phyloP scores from a whole-genome alignment of 2,113 vertebrate species.

The Gorsachius goisagi region DNA sequence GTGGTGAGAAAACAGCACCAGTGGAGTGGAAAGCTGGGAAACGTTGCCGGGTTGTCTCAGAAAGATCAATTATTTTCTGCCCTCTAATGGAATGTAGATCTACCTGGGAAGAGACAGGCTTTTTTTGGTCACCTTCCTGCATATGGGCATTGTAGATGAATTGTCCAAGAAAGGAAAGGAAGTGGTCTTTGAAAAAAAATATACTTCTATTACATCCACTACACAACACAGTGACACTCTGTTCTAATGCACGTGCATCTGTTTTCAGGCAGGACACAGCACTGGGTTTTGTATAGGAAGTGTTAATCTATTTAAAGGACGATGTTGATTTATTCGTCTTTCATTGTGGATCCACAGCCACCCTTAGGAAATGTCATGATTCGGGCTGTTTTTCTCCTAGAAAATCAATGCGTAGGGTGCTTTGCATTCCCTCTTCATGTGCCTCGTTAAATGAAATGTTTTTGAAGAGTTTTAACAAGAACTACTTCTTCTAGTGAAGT shows the following conservation, averaged over 20 bases:
- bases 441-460: background rate
- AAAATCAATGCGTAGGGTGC: background rate
- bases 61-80: background rate
- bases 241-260: fast-evolving
- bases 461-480: background rate
- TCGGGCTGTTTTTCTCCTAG: background rate
- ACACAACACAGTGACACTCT: too few relatives aligned
- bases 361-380: background rate
- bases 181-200: background rate
- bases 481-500: background rate
- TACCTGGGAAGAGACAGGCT: background rate
- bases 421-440: background rate
- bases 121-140: background rate
- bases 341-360: background rate
- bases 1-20: background rate
- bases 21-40: background rate
- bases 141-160: background rate
- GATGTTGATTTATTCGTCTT: background rate
- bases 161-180: background rate
- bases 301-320: background rate
- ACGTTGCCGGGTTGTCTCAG: background rate
- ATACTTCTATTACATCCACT: background rate
- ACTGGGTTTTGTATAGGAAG: background rate
- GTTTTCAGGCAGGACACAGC: background rate
- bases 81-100: background rate